Conservation (phyloP, 1,140 invertebrate genomes). For the Cherax quadricarinatus region DNA sequence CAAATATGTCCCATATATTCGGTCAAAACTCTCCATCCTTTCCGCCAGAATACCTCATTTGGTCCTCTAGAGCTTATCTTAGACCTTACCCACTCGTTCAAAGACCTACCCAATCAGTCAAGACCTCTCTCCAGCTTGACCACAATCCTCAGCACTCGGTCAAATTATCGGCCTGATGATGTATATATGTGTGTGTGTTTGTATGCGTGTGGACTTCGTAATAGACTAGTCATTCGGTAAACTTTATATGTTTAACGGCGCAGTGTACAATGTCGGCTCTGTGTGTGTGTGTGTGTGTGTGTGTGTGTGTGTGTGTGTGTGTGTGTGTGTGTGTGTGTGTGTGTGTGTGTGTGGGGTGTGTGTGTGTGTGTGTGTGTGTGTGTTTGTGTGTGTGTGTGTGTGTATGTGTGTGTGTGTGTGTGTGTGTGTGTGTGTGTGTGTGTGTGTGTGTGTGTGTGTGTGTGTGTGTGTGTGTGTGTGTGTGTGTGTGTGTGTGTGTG, state of each 20-base stretch:
- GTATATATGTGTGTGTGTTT: not conserved
- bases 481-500: not conserved
- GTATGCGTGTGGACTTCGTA: not conserved
- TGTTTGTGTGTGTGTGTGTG: not conserved
- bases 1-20: no score
- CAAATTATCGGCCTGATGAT: not conserved
- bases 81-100: no score
- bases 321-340: not conserved
- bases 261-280: not conserved
- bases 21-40: no score
- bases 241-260: not conserved
- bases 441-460: not conserved
- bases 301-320: not conserved
- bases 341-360: not conserved
- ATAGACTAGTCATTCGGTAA: not conserved
- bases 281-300: not conserved
- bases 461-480: not conserved
- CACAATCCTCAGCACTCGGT: not conserved
- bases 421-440: not conserved
- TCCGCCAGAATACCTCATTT: no score
- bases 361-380: not conserved
- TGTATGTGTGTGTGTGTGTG: not conserved
- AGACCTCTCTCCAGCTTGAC: not conserved
- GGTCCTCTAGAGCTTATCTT: no score
- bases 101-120: not conserved